These are phyloP conservation scores for Tenthredo scrophulariae DNA, from an alignment of 2,888 invertebrate species.

Conservation along the genomic window DNA sequence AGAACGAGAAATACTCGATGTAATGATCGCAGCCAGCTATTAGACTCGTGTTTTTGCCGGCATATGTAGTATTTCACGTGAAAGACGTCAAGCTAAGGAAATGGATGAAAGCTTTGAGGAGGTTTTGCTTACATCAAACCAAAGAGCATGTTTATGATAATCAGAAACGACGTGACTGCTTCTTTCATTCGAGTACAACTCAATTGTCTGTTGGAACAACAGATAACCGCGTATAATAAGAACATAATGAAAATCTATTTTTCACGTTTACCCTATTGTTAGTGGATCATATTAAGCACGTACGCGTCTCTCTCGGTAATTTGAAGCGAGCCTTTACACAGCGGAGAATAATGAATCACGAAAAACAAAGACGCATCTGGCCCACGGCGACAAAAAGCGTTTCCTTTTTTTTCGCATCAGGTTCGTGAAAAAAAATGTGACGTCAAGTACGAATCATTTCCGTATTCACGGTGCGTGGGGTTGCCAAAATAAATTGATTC, in stretches of 20 bases:
- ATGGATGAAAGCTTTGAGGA: constrained; percentile 26
- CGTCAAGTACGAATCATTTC: constrained; percentile 44
- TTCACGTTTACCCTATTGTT: constrained; percentile 23
- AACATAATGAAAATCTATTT: constrained; percentile 35
- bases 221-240: constrained; percentile 28
- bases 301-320: constrained; percentile 44
- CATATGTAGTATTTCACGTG: neutral
- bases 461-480: constrained; percentile 18
- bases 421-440: neutral
- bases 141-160: constrained; percentile 21
- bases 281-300: constrained; percentile 39
- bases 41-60: neutral
- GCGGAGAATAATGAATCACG: constrained; percentile 39
- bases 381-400: constrained; percentile 42
- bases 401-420: constrained; percentile 15
- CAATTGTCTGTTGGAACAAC: constrained; percentile 28
- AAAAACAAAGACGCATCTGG: constrained; percentile 48
- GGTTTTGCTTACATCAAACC: neutral
- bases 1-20: constrained; percentile 24
- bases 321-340: constrained; percentile 23
- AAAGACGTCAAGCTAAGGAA: neutral
- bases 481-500: constrained; percentile 44
- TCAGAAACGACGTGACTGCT: constrained; percentile 10
- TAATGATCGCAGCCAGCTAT: constrained; percentile 3
- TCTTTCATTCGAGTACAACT: constrained; percentile 19